These are phyloP conservation scores for Drosophila melanica DNA, from an alignment of 1,140 invertebrate genomes.

Conservation along the genomic window DNA sequence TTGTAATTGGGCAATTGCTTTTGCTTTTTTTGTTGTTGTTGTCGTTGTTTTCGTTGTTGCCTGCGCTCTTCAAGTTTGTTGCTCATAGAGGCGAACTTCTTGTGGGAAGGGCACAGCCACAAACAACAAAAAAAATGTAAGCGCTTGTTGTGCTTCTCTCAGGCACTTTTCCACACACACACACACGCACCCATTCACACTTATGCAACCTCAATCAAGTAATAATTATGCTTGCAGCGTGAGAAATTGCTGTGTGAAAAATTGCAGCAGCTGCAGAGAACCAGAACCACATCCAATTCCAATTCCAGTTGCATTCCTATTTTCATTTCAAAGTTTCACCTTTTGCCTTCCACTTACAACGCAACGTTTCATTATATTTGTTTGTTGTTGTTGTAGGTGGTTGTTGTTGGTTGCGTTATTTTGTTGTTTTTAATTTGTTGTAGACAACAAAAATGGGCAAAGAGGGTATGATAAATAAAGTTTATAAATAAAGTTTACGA, in stretches of 20 bases:
- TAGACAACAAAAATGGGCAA: neutral
- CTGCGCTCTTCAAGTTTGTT: constrained; percentile 47
- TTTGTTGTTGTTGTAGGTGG: constrained; percentile 15
- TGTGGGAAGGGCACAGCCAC: constrained; percentile 1
- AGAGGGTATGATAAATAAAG: no score
- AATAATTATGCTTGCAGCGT: constrained; percentile 59
- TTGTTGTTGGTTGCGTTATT: neutral
- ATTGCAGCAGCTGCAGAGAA: constrained; percentile 38
- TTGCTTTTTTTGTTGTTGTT: constrained; percentile 14
- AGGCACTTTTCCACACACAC: constrained; percentile 40
- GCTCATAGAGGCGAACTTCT: constrained; percentile 18
- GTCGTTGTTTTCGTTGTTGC: constrained; percentile 24
- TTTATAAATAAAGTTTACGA: no score
- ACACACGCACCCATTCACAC: constrained; percentile 13
- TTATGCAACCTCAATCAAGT: constrained; percentile 61
- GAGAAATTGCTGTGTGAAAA: constrained; percentile 55
- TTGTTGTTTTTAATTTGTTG: neutral
- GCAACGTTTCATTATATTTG: neutral
- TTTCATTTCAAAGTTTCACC: neutral
- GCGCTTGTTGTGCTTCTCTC: constrained; percentile 30
- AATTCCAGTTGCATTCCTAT: constrained; percentile 18
- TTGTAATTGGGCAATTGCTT: constrained; percentile 22
- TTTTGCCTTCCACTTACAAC: neutral
- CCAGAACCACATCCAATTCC: constrained; percentile 5
- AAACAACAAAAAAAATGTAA: constrained; percentile 51